phyloP scores from a whole-genome alignment of 1,140 invertebrate species.

The Holotrichia oblita region DNA sequence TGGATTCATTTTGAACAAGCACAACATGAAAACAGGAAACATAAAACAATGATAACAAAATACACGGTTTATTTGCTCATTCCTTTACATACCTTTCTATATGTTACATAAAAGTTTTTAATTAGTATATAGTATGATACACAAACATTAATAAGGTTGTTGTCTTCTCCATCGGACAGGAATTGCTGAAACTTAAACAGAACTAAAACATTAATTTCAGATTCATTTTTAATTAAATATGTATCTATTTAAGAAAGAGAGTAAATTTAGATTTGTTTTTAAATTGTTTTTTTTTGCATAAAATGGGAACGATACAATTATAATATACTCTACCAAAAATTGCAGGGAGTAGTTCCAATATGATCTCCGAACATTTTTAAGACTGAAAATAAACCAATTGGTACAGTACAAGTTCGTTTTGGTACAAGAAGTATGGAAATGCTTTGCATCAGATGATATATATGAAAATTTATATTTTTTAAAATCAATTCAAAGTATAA shows the following conservation, averaged over 20 bases:
- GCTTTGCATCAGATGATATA: conserved; percentile 5
- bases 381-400: conserved; percentile 47
- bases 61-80: conserved; percentile 27
- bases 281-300: not conserved
- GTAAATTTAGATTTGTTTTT: not conserved
- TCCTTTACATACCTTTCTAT: conserved; percentile 7
- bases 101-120: not conserved
- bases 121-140: not conserved
- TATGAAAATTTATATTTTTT: not conserved
- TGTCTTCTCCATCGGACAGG: not conserved
- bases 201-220: not conserved
- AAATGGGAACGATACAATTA: conserved; percentile 46
- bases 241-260: conserved; percentile 10
- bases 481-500: conserved; percentile 3
- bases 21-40: not conserved
- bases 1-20: too few relatives aligned
- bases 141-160: not conserved
- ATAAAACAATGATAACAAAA: conserved; percentile 5
- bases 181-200: conserved; percentile 21
- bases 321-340: conserved; percentile 46
- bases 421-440: conserved; percentile 10
- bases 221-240: not conserved
- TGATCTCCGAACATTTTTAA: conserved; percentile 37
- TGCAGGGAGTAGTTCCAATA: conserved; percentile 36
- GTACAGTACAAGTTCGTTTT: conserved; percentile 44